Evolutionary conservation across 1,140 invertebrate species (phyloP).

Genomic region (Micrasema longulum): DNA sequence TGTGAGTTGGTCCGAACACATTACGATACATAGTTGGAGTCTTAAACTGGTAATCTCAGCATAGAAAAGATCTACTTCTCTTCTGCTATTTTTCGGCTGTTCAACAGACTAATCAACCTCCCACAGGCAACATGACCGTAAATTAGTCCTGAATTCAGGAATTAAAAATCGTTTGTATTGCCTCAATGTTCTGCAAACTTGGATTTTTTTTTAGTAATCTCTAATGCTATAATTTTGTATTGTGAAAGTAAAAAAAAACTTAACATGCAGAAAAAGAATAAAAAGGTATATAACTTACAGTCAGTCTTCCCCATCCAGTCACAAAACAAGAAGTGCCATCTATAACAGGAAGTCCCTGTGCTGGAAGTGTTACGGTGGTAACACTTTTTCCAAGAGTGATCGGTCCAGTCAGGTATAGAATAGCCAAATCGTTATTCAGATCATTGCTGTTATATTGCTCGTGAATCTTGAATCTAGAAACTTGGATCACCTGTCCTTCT

Average conservation of each 20-base stretch:
- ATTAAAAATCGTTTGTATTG: neutral
- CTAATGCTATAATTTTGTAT: neutral
- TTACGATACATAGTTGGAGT: too few species aligned
- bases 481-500: constrained; percentile 43
- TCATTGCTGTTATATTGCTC: constrained; percentile 19
- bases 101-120: neutral
- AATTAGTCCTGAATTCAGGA: neutral
- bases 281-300: constrained; percentile 32
- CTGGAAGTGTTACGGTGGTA: constrained; percentile 42
- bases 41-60: too few species aligned
- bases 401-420: constrained; percentile 29
- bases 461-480: constrained; percentile 34
- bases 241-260: neutral
- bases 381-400: constrained; percentile 30
- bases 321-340: constrained; percentile 56
- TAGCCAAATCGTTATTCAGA: constrained; percentile 41
- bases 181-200: neutral
- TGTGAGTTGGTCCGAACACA: too few species aligned
- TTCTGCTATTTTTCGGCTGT: too few species aligned
- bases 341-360: constrained; percentile 50
- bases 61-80: too few species aligned
- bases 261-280: neutral
- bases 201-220: neutral
- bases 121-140: neutral
- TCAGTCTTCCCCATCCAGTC: constrained; percentile 61